Conservation (phyloP, 2,113 vertebrate species). For the Lota lota region DNA sequence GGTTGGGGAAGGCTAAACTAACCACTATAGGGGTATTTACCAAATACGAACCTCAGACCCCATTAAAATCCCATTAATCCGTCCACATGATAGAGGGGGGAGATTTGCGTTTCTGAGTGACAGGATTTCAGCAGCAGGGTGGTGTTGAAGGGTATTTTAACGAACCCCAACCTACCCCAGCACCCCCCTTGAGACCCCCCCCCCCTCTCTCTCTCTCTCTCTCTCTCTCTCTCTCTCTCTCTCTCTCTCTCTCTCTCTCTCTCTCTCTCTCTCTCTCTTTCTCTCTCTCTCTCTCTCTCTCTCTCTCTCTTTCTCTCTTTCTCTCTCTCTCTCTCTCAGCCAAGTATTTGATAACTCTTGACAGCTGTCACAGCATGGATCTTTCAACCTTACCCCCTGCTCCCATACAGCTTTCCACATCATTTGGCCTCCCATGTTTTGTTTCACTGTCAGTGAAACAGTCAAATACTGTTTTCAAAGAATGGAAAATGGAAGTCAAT, state of each 20-base stretch:
- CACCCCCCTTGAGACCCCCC: not conserved
- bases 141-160: slow-evolving; percentile 19
- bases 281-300: slow-evolving; percentile 3
- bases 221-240: slow-evolving; percentile 26
- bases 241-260: not conserved
- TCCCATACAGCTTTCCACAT: slow-evolving; percentile 49
- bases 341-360: slow-evolving; percentile 44
- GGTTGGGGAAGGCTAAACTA: too few species aligned
- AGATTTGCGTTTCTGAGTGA: slow-evolving; percentile 47
- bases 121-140: slow-evolving; percentile 59
- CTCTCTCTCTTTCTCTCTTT: not conserved
- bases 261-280: slow-evolving; percentile 8
- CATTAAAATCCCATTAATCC: slow-evolving; percentile 28
- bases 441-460: slow-evolving; percentile 15
- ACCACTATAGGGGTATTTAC: too few species aligned
- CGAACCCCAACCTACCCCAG: not conserved
- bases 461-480: too few species aligned
- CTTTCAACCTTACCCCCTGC: slow-evolving; percentile 28
- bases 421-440: slow-evolving; percentile 41
- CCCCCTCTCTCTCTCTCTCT: not conserved
- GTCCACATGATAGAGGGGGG: slow-evolving; percentile 46
- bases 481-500: too few species aligned
- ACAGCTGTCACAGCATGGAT: slow-evolving; percentile 55
- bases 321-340: slow-evolving; percentile 29
- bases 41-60: not conserved